Evolutionary conservation across 2,888 invertebrate species (phyloP).

Genomic region (Cenopis cana): DNA sequence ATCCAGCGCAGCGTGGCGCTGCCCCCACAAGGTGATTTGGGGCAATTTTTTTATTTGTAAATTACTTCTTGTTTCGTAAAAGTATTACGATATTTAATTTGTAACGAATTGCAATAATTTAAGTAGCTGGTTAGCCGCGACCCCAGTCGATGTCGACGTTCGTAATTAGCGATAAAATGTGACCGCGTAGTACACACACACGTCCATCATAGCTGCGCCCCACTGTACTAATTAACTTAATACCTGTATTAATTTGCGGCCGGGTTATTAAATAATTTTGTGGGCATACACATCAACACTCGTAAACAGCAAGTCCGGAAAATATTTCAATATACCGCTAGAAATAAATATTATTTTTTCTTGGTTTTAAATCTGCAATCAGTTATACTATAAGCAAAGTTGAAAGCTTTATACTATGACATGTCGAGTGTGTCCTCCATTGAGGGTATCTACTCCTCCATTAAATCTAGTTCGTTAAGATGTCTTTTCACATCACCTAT

Average conservation of each 20-base stretch:
- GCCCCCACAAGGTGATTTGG: too few relatives aligned
- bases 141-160: slow-evolving; percentile 24
- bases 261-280: slow-evolving; percentile 6
- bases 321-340: not conserved
- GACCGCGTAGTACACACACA: slow-evolving; percentile 13
- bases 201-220: slow-evolving; percentile 18
- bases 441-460: too few relatives aligned
- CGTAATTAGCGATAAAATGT: slow-evolving; percentile 46
- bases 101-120: slow-evolving; percentile 16
- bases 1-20: too few relatives aligned
- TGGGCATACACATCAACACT: not conserved
- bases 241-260: slow-evolving; percentile 5
- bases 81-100: not conserved
- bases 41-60: too few relatives aligned
- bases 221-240: slow-evolving; percentile 30
- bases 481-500: too few relatives aligned
- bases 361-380: too few relatives aligned
- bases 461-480: too few relatives aligned
- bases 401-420: too few relatives aligned
- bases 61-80: not conserved
- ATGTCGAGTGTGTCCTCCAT: too few relatives aligned
- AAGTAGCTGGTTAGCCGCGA: slow-evolving; percentile 18
- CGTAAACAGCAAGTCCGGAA: not conserved
- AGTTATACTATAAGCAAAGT: too few relatives aligned
- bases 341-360: too few relatives aligned